A percentile compares a stretch with the other conserved stretches of the same genome.
Evolutionary conservation across 2,113 vertebrate genomes (phyloP).

Genomic region (Toxotes jaculatrix): DNA sequence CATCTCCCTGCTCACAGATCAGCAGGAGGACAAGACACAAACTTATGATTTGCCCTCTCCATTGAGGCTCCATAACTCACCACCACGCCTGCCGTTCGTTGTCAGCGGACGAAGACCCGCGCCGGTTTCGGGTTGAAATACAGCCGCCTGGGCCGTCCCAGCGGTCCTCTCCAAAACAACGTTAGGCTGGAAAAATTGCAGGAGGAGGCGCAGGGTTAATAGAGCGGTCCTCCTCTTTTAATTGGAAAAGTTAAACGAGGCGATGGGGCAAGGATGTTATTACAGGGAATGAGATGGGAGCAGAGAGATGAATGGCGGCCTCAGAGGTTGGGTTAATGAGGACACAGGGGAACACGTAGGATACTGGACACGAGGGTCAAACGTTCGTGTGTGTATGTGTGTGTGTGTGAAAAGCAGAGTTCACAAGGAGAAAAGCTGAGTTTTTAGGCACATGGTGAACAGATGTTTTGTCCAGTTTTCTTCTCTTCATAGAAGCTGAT

Average conservation of each 20-base stretch:
- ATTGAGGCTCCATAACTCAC: slow-evolving; percentile 67
- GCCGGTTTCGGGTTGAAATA: slow-evolving; percentile 56
- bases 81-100: slow-evolving; percentile 27
- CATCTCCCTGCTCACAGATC: slow-evolving; percentile 25
- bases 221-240: slow-evolving; percentile 76
- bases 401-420: slow-evolving; percentile 23
- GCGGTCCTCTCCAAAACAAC: slow-evolving; percentile 68
- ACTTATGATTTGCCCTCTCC: slow-evolving; percentile 65
- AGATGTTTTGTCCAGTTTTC: background rate
- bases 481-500: background rate
- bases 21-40: slow-evolving; percentile 45
- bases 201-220: slow-evolving; percentile 72
- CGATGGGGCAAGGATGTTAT: slow-evolving; percentile 65
- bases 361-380: slow-evolving; percentile 61
- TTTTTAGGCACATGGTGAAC: slow-evolving; percentile 1
- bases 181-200: slow-evolving; percentile 65
- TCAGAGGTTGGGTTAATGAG: slow-evolving; percentile 73
- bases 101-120: slow-evolving; percentile 43
- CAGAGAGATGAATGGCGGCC: slow-evolving; percentile 67
- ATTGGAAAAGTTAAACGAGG: slow-evolving; percentile 80
- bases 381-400: slow-evolving; percentile 15
- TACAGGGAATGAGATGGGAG: slow-evolving; percentile 54
- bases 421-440: slow-evolving; percentile 18
- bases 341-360: slow-evolving; percentile 57
- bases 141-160: slow-evolving; percentile 38